Conservation (phyloP, 2,113 vertebrate species). For the Pygathrix nemaeus region DNA sequence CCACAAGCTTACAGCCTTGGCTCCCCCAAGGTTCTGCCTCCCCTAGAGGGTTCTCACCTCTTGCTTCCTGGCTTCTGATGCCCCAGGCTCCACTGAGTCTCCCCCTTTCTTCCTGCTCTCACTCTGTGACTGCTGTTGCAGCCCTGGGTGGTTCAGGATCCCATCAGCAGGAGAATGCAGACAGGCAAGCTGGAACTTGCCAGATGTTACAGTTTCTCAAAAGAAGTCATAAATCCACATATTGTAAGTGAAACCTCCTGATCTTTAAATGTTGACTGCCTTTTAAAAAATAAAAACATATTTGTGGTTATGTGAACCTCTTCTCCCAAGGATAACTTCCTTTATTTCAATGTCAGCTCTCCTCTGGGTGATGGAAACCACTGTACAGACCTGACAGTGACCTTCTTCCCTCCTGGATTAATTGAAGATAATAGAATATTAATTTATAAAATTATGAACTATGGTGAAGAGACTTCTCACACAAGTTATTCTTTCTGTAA, state of each 20-base stretch:
- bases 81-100: not conserved
- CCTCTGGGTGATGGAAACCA: not conserved
- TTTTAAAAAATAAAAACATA: not conserved
- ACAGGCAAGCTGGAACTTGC: not conserved
- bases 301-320: not conserved
- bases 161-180: not conserved
- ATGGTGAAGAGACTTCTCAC: slow-evolving; percentile 28
- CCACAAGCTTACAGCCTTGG: not conserved
- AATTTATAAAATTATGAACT: slow-evolving; percentile 29
- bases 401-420: not conserved
- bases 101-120: not conserved
- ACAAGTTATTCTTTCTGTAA: slow-evolving; percentile 54
- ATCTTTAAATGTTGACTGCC: slow-evolving; percentile 2
- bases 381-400: not conserved
- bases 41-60: not conserved
- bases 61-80: not conserved
- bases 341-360: not conserved
- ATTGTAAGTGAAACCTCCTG: slow-evolving; percentile 12
- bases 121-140: not conserved
- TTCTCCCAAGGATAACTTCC: not conserved
- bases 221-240: not conserved
- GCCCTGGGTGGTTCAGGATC: not conserved
- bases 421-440: slow-evolving; percentile 9
- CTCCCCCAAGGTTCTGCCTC: not conserved
- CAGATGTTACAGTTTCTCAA: not conserved